Conservation (phyloP, 2,797 vertebrate genomes). For the Melanotaenia boesemani region DNA sequence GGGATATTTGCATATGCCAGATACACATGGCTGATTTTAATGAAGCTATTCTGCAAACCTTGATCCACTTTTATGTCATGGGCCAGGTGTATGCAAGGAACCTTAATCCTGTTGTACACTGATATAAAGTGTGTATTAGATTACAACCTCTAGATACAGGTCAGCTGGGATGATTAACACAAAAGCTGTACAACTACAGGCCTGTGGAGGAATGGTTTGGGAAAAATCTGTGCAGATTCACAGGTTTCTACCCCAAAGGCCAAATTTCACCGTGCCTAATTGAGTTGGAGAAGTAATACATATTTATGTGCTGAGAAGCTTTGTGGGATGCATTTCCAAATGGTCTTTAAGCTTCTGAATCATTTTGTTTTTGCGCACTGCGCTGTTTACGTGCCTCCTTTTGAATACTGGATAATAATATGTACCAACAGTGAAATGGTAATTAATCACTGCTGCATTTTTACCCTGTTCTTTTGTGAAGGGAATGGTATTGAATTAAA, state of each 20-base stretch:
- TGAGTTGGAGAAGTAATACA: slow-evolving; percentile 75
- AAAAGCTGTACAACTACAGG: slow-evolving; percentile 39
- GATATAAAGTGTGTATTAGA: slow-evolving; percentile 53
- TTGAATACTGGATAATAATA: slow-evolving; percentile 72
- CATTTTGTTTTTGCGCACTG: slow-evolving; percentile 52
- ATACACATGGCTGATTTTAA: slow-evolving; percentile 57
- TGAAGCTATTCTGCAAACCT: slow-evolving; percentile 60
- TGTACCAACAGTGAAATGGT: slow-evolving; percentile 74
- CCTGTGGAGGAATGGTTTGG: slow-evolving; percentile 40
- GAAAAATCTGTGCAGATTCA: slow-evolving; percentile 52
- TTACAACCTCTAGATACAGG: slow-evolving; percentile 41
- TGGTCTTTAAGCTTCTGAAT: slow-evolving; percentile 53
- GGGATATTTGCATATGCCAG: slow-evolving; percentile 70
- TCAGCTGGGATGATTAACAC: slow-evolving; percentile 52
- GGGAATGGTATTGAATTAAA: slow-evolving; percentile 47
- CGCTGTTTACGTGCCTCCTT: slow-evolving; percentile 62
- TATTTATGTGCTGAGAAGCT: slow-evolving; percentile 67
- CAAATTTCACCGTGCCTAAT: slow-evolving; percentile 66
- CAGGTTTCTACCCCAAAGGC: slow-evolving; percentile 63
- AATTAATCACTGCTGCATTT: slow-evolving; percentile 73
- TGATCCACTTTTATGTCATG: slow-evolving; percentile 53
- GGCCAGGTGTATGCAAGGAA: slow-evolving; percentile 51
- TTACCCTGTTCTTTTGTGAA: slow-evolving; percentile 45
- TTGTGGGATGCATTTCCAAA: slow-evolving; percentile 63
- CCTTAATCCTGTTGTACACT: slow-evolving; percentile 32